A percentile compares a stretch with the other conserved stretches of the same genome.
Evolutionary conservation across 1,140 invertebrate species (phyloP).

Genomic region (Drosophila ambigua): DNA sequence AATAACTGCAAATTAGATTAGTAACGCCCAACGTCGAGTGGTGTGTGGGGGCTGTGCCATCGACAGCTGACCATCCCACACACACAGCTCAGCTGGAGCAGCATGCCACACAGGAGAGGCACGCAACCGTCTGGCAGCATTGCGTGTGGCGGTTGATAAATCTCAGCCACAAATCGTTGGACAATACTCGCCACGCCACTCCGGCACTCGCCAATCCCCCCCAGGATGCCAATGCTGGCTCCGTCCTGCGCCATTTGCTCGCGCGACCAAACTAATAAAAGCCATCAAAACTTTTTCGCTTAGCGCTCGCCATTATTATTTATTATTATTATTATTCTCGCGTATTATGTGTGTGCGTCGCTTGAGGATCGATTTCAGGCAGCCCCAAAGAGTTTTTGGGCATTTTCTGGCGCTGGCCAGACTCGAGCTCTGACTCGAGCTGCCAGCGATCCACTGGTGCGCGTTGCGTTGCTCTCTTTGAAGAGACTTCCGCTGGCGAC

Average conservation of each 20-base stretch:
- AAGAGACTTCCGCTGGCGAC: slow-evolving; percentile 37
- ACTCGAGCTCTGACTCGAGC: too few species aligned
- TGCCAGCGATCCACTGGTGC: too few species aligned
- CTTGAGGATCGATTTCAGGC: too few species aligned
- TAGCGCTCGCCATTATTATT: slow-evolving; percentile 55
- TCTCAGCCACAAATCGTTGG: slow-evolving; percentile 12
- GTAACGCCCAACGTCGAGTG: slow-evolving; percentile 40
- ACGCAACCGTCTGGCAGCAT: slow-evolving; percentile 1
- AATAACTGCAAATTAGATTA: slow-evolving; percentile 82
- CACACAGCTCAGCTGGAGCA: neutral
- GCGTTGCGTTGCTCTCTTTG: too few species aligned
- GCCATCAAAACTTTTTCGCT: slow-evolving; percentile 73
- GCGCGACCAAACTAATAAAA: slow-evolving; percentile 59
- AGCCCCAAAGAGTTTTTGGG: too few species aligned
- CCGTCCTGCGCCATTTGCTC: slow-evolving; percentile 4
- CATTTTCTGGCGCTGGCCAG: too few species aligned
- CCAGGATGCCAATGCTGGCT: slow-evolving; percentile 40
- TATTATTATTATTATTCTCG: neutral
- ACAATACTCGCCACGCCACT: neutral
- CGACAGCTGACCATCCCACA: slow-evolving; percentile 20
- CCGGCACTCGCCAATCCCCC: neutral
- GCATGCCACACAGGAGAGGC: too few species aligned
- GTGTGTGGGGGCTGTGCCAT: slow-evolving; percentile 4
- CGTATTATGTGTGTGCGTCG: neutral
- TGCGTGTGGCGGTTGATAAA: slow-evolving; percentile 44